Conservation (phyloP, 2,797 vertebrate species). For the Manis pentadactyla region DNA sequence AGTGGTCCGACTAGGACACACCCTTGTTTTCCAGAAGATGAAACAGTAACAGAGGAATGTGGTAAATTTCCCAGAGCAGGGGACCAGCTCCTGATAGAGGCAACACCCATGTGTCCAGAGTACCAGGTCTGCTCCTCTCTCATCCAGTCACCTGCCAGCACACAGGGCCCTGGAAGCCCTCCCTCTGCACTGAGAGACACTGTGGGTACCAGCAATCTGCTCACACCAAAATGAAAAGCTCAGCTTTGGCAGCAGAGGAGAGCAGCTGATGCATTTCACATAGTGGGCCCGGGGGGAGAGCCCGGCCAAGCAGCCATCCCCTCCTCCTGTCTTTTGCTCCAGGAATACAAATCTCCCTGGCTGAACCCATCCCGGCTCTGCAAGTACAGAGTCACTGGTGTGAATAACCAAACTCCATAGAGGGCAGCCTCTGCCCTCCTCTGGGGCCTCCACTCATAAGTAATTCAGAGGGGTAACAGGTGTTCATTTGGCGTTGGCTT, state of each 20-base stretch:
- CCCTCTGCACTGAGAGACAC: fast-evolving
- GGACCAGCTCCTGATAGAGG: neutral
- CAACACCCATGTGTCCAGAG: fast-evolving
- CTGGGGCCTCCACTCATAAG: neutral
- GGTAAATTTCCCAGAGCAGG: neutral
- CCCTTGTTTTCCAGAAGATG: neutral
- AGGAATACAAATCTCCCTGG: fast-evolving
- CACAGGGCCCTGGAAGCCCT: neutral
- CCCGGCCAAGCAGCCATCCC: fast-evolving
- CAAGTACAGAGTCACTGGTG: neutral
- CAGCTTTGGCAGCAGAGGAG: neutral
- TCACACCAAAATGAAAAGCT: neutral
- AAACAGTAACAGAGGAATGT: neutral
- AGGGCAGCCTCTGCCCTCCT: too few species aligned
- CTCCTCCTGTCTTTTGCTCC: neutral
- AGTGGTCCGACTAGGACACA: neutral
- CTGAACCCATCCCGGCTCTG: neutral
- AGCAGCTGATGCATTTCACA: neutral
- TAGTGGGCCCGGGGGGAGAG: neutral
- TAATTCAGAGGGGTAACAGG: neutral
- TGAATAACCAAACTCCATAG: neutral
- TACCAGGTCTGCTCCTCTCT: too few species aligned
- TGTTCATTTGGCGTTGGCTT: neutral
- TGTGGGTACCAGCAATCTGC: fast-evolving
- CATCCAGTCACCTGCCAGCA: neutral